Percentiles rank a stretch among this genome's conserved stretches.
These are phyloP conservation scores for Cynopterus sphinx DNA, from an alignment of 2,797 vertebrate genomes.

Conservation along the genomic window DNA sequence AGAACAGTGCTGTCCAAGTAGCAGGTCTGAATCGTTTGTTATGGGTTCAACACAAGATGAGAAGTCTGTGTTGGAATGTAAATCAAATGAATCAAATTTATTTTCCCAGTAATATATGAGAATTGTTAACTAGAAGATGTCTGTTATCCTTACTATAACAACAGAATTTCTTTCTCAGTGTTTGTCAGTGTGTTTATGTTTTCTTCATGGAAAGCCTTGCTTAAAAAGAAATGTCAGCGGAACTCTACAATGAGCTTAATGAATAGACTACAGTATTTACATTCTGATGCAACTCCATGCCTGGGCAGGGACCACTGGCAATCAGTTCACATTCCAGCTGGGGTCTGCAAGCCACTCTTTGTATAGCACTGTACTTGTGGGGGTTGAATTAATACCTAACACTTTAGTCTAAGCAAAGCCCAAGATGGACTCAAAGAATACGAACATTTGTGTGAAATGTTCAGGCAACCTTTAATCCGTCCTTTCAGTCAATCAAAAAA, in stretches of 20 bases:
- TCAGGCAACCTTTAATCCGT: background rate
- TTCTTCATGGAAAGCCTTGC: background rate
- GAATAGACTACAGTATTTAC: background rate
- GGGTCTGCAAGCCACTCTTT: background rate
- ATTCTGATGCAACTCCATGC: background rate
- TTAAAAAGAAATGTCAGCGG: background rate
- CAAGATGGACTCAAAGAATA: background rate
- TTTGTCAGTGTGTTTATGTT: background rate
- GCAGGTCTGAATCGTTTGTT: background rate
- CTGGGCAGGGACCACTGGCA: background rate
- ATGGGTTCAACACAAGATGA: background rate
- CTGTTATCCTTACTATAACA: background rate
- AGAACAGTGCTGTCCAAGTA: background rate
- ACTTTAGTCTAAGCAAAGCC: background rate
- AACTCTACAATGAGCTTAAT: background rate
- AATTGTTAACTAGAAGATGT: slow-evolving; percentile 22
- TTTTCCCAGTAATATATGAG: slow-evolving; percentile 18
- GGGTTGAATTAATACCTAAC: background rate
- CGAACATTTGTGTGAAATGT: background rate
- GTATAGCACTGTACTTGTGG: background rate
- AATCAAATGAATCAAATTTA: slow-evolving; percentile 24
- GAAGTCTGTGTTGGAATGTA: background rate
- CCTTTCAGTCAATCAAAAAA: background rate
- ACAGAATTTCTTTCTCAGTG: background rate
- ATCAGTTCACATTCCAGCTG: background rate